These are phyloP conservation scores for Vespertilio murinus DNA, from an alignment of 2,797 vertebrate species.

Conservation along the genomic window DNA sequence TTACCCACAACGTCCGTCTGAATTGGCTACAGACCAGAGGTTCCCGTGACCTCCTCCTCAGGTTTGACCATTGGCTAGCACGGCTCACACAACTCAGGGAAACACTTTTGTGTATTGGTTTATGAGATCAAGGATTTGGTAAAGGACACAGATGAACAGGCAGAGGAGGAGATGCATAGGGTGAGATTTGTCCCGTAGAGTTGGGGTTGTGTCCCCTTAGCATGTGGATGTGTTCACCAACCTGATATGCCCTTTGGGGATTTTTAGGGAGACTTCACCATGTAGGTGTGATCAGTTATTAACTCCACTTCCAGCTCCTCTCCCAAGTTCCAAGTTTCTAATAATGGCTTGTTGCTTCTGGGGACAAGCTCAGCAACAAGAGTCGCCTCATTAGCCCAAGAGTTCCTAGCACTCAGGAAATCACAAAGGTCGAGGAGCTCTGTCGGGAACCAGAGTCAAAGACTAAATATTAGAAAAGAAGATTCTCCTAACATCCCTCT, in stretches of 20 bases:
- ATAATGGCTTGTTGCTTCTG: neutral
- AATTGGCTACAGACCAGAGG: neutral
- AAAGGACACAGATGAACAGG: neutral
- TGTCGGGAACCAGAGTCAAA: neutral
- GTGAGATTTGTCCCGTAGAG: neutral
- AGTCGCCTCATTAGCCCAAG: neutral
- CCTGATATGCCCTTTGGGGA: neutral
- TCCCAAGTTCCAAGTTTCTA: neutral
- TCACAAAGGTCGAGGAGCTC: neutral
- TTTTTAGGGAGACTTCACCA: neutral
- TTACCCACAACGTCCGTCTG: neutral
- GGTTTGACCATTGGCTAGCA: neutral
- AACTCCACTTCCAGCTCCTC: neutral
- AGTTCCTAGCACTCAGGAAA: neutral
- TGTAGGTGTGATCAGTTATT: neutral
- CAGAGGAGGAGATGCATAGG: neutral
- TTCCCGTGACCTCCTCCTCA: neutral
- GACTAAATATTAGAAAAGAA: neutral
- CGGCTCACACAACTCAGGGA: neutral
- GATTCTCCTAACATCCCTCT: neutral
- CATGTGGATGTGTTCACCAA: neutral
- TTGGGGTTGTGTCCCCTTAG: neutral
- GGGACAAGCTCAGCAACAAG: neutral
- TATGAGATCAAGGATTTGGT: neutral
- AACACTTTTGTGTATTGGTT: neutral